Evolutionary conservation across 1,140 invertebrate species (phyloP).

Genomic region (Neodiprion virginianus): DNA sequence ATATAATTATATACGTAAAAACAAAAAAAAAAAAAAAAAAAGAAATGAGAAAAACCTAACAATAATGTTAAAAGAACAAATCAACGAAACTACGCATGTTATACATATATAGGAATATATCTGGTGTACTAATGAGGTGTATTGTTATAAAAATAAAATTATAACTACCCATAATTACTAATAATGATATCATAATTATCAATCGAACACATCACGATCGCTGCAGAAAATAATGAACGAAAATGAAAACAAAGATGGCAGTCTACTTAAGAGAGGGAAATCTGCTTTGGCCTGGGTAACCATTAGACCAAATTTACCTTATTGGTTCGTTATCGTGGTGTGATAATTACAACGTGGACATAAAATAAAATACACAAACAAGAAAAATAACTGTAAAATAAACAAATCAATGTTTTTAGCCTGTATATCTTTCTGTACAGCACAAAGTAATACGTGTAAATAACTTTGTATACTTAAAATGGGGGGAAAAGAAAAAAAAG

Average conservation of each 20-base stretch:
- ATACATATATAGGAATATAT: no score
- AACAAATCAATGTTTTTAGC: background rate
- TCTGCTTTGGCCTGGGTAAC: background rate
- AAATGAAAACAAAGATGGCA: background rate
- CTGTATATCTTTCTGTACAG: background rate
- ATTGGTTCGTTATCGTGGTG: background rate
- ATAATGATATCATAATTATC: background rate
- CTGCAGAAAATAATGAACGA: background rate
- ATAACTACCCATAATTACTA: background rate
- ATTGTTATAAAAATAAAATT: background rate
- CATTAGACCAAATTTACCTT: background rate
- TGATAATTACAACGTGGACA: background rate
- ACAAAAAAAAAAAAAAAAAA: no score
- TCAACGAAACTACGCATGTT: no score
- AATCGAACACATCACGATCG: background rate
- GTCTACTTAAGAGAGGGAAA: background rate
- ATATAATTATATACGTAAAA: no score
- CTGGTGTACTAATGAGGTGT: no score
- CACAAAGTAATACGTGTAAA: background rate
- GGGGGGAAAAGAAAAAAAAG: background rate
- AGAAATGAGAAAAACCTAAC: no score
- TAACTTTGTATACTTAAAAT: background rate
- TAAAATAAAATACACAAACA: background rate
- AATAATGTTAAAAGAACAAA: no score
- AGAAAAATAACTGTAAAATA: background rate